Percentiles rank a stretch among this genome's conserved stretches.
Conservation (phyloP, 2,888 invertebrate species). For the Bellardia bayeri region DNA sequence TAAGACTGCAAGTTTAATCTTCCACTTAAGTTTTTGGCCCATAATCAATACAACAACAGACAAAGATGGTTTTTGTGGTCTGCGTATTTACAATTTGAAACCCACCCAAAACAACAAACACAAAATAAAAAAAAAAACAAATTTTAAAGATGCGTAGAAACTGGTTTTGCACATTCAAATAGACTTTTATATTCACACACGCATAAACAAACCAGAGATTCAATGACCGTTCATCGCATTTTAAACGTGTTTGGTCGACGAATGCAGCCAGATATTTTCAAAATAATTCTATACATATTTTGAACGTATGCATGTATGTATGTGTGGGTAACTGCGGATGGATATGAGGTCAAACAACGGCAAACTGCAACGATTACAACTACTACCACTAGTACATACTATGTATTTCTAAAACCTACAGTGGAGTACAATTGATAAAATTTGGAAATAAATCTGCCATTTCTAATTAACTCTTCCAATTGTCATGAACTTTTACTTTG, state of each 20-base stretch:
- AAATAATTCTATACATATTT: neutral
- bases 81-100: constrained; percentile 1
- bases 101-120: constrained; percentile 21
- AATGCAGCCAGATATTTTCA: constrained; percentile 46
- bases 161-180: constrained; percentile 47
- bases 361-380: neutral
- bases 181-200: neutral
- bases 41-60: constrained; percentile 47
- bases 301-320: neutral
- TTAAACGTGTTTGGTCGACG: constrained; percentile 35
- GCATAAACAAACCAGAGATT: constrained; percentile 10
- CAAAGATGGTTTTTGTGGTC: constrained; percentile 27
- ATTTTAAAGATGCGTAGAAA: constrained; percentile 54
- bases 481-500: too few species aligned
- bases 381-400: neutral
- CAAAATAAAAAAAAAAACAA: neutral
- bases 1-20: constrained; percentile 38
- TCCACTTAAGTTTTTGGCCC: constrained; percentile 36
- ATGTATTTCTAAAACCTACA: constrained; percentile 30
- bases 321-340: constrained; percentile 1
- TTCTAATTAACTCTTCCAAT: neutral
- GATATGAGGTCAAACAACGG: constrained; percentile 70
- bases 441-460: too few species aligned
- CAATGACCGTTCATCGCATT: constrained; percentile 5
- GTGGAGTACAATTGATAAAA: neutral